Base-by-base conservation (phyloP, 2,888 invertebrate genomes). In the Leptinotarsa rubiginosa region DNA sequence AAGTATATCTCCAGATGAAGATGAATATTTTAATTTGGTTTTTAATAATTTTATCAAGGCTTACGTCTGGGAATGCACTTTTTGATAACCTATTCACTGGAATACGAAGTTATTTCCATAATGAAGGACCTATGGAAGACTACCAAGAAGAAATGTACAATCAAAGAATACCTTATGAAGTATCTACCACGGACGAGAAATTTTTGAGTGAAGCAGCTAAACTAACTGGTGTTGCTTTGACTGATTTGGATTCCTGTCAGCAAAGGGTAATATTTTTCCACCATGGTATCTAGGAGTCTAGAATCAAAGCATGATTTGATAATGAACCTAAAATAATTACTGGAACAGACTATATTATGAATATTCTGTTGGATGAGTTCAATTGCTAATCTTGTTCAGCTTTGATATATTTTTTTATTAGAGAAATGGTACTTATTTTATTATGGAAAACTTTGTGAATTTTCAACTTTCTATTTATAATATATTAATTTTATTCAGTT, bases 231-330 rank as follows among this genome's bases (percentile, higher is more conserved):
- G 88, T 91, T 72, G 88, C 89, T 70, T 85, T 90, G 76, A 88
- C 91, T 1, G 90, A 91, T 3, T 84, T 92, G 68, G 92, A 92
- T 85, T 88, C 89, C 13, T 93, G 93, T 84, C 92, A 92, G 82
- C 92, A 92, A 80, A 89, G 90, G 84, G 91, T 91, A 85, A n/a
- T 62, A 54, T 47, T 69, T 50, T 66, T 20, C 68, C 41, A 73
- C 54, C 31, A 25, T 13, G 54, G 18, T 47, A 65, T 16, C n/a
- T 52, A 18, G 20, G 20, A 22, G 2, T 56, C 18, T 56, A 22
- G 22, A 56, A 18, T 10, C 18, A 22, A 56, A 20, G 18, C 20
- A 20, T 22, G 22, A 56, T 56, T n/a, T 50, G 3, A 4, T 50
- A 13, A 50, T 13, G 50, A 15, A 50, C 15, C 50, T 41, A 2